phyloP scores from a whole-genome alignment of 1,140 invertebrate genomes.

The Eupristina koningsbergeri region DNA sequence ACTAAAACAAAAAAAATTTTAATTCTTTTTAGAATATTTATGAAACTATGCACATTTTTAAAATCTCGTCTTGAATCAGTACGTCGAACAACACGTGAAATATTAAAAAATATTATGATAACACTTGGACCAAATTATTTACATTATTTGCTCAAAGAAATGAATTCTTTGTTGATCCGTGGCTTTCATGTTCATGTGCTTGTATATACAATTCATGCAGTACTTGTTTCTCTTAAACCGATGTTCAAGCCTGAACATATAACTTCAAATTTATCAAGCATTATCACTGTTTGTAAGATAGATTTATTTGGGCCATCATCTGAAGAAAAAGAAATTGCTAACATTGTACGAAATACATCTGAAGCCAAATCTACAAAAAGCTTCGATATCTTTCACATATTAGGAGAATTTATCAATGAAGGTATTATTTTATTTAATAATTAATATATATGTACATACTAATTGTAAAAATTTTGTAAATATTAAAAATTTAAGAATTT shows the following conservation, averaged over 20 bases:
- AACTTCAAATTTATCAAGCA: constrained; percentile 82
- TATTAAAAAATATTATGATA: constrained; percentile 89
- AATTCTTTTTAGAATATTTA: constrained; percentile 78
- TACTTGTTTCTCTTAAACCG: constrained; percentile 82
- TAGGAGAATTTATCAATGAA: constrained; percentile 85
- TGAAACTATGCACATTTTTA: constrained; percentile 91
- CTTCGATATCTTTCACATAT: constrained; percentile 87
- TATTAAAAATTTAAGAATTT: too few species aligned
- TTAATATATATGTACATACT: not conserved
- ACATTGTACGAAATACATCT: constrained; percentile 84
- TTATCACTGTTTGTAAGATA: constrained; percentile 87
- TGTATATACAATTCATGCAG: constrained; percentile 88
- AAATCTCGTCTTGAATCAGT: constrained; percentile 93
- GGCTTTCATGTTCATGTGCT: constrained; percentile 96
- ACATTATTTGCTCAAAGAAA: constrained; percentile 84
- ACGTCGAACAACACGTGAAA: constrained; percentile 87
- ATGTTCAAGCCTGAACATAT: constrained; percentile 82
- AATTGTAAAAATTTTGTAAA: too few species aligned
- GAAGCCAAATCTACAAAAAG: constrained; percentile 91
- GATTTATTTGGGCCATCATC: constrained; percentile 91
- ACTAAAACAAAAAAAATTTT: not conserved
- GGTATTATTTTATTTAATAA: constrained; percentile 20
- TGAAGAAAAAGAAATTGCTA: constrained; percentile 93
- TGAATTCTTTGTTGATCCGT: constrained; percentile 85
- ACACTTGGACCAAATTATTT: constrained; percentile 89